Percentiles rank a stretch among this genome's conserved stretches.
phyloP scores from a whole-genome alignment of 2,113 vertebrate species.

The Natator depressus region DNA sequence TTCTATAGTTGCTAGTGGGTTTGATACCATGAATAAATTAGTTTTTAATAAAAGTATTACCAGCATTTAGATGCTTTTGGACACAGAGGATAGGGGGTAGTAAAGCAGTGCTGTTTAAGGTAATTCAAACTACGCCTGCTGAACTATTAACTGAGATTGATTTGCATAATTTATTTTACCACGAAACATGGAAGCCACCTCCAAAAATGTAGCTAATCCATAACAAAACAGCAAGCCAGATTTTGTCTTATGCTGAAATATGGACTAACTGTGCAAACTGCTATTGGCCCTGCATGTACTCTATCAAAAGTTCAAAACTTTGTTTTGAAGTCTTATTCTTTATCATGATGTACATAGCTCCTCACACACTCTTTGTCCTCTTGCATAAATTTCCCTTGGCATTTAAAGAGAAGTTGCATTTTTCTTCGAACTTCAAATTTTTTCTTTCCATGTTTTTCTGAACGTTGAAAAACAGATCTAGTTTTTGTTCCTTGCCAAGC shows the following conservation, averaged over 20 bases:
- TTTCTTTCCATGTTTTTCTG: neutral
- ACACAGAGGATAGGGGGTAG: neutral
- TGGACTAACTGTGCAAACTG: neutral
- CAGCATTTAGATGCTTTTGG: neutral
- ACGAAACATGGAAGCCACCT: neutral
- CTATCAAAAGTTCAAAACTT: neutral
- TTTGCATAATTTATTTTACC: neutral
- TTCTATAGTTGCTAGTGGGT: neutral
- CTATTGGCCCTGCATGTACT: neutral
- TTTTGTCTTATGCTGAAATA: slow-evolving; percentile 9
- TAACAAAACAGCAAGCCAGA: neutral
- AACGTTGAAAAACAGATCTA: slow-evolving; percentile 29
- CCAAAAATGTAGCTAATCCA: neutral
- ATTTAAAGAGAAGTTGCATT: slow-evolving; percentile 2
- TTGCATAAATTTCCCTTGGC: slow-evolving; percentile 27
- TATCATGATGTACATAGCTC: neutral
- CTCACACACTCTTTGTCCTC: slow-evolving; percentile 42
- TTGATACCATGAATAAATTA: neutral
- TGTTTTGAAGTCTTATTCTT: neutral
- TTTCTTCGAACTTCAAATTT: slow-evolving; percentile 24
- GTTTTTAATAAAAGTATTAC: neutral
- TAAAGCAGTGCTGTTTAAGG: neutral
- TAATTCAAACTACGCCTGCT: neutral
- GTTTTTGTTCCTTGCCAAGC: neutral
- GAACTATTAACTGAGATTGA: neutral